Conservation (phyloP, 1,140 invertebrate species). For the Ylistrum balloti region DNA sequence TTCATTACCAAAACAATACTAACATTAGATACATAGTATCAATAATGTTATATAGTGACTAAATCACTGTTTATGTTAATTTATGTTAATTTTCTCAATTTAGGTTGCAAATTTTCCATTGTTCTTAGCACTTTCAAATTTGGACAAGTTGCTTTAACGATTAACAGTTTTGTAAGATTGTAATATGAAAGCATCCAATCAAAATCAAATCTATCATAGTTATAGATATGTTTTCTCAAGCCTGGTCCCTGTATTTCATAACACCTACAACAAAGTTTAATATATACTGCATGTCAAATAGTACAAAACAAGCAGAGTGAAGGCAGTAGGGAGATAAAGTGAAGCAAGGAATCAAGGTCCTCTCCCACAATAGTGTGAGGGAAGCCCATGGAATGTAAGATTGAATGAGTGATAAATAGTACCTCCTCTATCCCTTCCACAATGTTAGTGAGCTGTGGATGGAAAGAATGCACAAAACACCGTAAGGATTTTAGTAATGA, state of each 20-base stretch:
- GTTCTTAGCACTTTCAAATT: too few relatives aligned
- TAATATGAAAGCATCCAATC: too few relatives aligned
- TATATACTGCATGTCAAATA: neutral
- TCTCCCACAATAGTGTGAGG: neutral
- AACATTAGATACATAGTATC: too few relatives aligned
- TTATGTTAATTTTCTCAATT: too few relatives aligned
- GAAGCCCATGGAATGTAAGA: conserved; percentile 37
- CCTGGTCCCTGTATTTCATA: neutral
- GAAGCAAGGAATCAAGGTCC: neutral
- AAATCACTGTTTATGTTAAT: too few relatives aligned
- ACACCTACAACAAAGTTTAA: neutral
- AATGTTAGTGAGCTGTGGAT: conserved; percentile 54
- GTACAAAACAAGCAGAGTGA: conserved; percentile 4
- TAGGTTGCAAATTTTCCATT: too few relatives aligned
- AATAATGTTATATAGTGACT: too few relatives aligned
- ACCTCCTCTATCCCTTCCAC: conserved; percentile 58
- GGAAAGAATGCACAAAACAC: conserved; percentile 25
- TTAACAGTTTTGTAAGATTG: too few relatives aligned
- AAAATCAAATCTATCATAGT: too few relatives aligned
- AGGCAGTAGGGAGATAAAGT: neutral
- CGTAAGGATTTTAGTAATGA: neutral
- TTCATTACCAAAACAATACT: too few relatives aligned
- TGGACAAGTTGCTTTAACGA: too few relatives aligned
- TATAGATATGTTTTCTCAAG: too few relatives aligned
- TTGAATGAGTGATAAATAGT: conserved; percentile 57